Conservation (phyloP, 1,140 invertebrate genomes). For the Drosophila simulans region DNA sequence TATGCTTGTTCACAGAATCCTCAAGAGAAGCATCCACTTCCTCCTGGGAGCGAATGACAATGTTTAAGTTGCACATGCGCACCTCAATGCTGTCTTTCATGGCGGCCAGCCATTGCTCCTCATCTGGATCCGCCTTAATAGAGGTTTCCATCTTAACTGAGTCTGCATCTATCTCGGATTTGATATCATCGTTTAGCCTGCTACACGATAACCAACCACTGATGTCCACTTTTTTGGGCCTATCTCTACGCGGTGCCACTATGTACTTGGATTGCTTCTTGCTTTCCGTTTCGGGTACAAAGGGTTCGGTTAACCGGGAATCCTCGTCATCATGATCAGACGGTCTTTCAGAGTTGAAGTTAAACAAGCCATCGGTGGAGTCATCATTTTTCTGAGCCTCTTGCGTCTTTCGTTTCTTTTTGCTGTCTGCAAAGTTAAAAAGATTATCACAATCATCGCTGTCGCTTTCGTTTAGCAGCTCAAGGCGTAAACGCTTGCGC, state of each 20-base stretch:
- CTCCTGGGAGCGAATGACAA: constrained; percentile 29
- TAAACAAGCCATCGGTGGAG: constrained; percentile 40
- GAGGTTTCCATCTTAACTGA: neutral
- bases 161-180: constrained; percentile 33
- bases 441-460: constrained; percentile 64
- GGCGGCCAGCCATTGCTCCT: constrained; percentile 51
- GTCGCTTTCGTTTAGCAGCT: constrained; percentile 53
- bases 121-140: constrained; percentile 39
- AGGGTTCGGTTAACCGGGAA: constrained; percentile 41
- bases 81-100: constrained; percentile 61
- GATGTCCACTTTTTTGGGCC: constrained; percentile 45
- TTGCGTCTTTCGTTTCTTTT: constrained; percentile 31
- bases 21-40: constrained; percentile 17
- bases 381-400: constrained; percentile 5
- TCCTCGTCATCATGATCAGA: constrained; percentile 14
- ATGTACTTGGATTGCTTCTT: constrained; percentile 56
- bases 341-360: constrained; percentile 17
- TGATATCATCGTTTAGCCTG: constrained; percentile 51
- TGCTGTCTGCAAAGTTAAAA: constrained; percentile 60
- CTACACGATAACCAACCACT: constrained; percentile 70
- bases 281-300: neutral
- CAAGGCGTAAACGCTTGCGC: constrained; percentile 51
- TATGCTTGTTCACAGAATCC: constrained; percentile 24
- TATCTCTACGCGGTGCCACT: constrained; percentile 43
- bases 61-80: constrained; percentile 49